Conservation (phyloP, 2,888 invertebrate genomes). For the Penaeus monodon region DNA sequence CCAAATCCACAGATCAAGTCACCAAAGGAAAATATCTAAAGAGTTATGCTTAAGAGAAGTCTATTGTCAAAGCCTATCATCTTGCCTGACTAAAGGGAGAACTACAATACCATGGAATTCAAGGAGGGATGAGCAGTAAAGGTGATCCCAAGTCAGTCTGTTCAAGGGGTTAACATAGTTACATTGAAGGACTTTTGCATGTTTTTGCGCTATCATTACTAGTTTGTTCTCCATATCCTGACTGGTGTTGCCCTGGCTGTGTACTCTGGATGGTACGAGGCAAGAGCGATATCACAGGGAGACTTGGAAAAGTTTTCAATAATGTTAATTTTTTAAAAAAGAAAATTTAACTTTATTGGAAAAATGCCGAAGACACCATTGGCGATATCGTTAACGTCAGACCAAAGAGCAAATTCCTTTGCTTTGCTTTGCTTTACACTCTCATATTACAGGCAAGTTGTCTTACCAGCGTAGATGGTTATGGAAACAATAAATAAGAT, state of each 20-base stretch:
- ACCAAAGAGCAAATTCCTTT: slow-evolving; percentile 20
- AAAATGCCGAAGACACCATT: slow-evolving; percentile 19
- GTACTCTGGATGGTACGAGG: slow-evolving; percentile 7
- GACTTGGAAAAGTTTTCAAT: slow-evolving; percentile 3
- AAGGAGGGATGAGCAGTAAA: slow-evolving; percentile 12
- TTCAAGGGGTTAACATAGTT: not conserved
- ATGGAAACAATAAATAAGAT: slow-evolving; percentile 53
- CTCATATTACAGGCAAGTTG: slow-evolving; percentile 11
- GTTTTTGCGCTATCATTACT: slow-evolving; percentile 21
- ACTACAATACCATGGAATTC: not conserved
- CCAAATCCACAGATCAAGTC: slow-evolving; percentile 23
- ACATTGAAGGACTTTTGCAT: slow-evolving; percentile 18
- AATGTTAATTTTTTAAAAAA: slow-evolving; percentile 3
- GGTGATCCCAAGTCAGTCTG: slow-evolving; percentile 25
- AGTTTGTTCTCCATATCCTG: slow-evolving; percentile 17
- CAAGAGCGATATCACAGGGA: slow-evolving; percentile 14
- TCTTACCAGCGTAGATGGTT: slow-evolving; percentile 43
- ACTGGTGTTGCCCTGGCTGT: slow-evolving; percentile 9
- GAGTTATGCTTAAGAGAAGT: slow-evolving; percentile 18
- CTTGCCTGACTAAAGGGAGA: slow-evolving; percentile 27
- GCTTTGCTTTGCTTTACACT: not conserved
- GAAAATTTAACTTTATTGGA: slow-evolving; percentile 31
- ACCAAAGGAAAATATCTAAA: slow-evolving; percentile 24
- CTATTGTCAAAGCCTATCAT: slow-evolving; percentile 36
- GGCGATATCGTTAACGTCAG: slow-evolving; percentile 21